Evolutionary conservation across 2,797 vertebrate genomes (phyloP).

Genomic region (Xiphorhynchus erythropygius): DNA sequence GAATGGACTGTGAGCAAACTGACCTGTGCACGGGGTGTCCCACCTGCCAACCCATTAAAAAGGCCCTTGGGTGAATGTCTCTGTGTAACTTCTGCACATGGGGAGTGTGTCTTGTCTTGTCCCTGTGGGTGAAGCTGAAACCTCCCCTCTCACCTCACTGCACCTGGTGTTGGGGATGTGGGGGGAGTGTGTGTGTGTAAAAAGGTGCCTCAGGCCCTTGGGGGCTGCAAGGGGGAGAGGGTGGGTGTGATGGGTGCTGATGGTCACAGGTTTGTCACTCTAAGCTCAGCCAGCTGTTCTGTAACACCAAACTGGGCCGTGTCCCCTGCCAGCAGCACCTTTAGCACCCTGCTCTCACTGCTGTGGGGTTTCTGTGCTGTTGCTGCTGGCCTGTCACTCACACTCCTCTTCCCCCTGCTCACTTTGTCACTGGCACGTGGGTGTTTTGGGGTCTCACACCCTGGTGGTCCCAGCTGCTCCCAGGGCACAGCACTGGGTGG

Average conservation of each 20-base stretch:
- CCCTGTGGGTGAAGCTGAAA: not conserved
- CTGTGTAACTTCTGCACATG: not conserved
- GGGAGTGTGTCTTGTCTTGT: not conserved
- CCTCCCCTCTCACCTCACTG: accelerated
- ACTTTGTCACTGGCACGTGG: not conserved
- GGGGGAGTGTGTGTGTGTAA: not conserved
- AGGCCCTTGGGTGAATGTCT: not conserved
- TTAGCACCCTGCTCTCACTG: not conserved
- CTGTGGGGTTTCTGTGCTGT: not conserved
- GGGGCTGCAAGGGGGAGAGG: not conserved
- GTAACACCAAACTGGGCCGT: not conserved
- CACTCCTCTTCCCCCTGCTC: not conserved
- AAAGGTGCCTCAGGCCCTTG: not conserved
- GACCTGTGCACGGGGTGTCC: not conserved
- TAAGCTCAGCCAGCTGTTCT: not conserved
- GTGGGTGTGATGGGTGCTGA: not conserved
- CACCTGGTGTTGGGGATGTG: too few species aligned
- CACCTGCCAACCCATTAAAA: constrained; percentile 32
- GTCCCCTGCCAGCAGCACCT: not conserved
- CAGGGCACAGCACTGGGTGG: not conserved
- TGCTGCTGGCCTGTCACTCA: not conserved
- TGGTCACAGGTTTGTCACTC: not conserved
- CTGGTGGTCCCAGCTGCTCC: not conserved
- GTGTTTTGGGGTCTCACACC: not conserved
- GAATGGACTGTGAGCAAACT: not conserved